Conservation (phyloP, 1,140 invertebrate genomes). For the Pseudomyrmex flavicornis region DNA sequence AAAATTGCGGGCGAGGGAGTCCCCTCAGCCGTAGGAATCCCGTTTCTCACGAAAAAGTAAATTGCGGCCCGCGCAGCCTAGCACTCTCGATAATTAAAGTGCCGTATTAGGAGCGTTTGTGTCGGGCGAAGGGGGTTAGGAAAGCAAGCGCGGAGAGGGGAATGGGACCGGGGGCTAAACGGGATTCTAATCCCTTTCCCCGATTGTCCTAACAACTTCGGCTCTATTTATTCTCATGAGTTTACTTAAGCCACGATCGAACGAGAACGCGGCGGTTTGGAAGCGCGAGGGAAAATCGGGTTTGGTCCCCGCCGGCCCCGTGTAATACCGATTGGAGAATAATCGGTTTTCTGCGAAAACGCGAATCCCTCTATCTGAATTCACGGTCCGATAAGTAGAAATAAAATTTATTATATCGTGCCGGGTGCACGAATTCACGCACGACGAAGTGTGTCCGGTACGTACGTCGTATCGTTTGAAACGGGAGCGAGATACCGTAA, state of each 20-base stretch:
- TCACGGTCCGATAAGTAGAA: slow-evolving; percentile 63
- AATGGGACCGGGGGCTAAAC: slow-evolving; percentile 54
- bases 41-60: slow-evolving; percentile 61
- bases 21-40: slow-evolving; percentile 56
- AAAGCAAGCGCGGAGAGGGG: neutral
- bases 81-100: slow-evolving; percentile 79
- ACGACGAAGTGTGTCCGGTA: neutral
- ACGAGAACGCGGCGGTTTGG: slow-evolving; percentile 56
- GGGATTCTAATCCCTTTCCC: slow-evolving; percentile 60
- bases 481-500: slow-evolving; percentile 13
- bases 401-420: slow-evolving; percentile 38
- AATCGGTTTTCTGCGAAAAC: slow-evolving; percentile 42
- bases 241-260: slow-evolving; percentile 67
- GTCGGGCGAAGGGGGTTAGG: neutral
- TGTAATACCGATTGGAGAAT: slow-evolving; percentile 58
- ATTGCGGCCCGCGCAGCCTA: slow-evolving; percentile 34
- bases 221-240: slow-evolving; percentile 72
- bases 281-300: slow-evolving; percentile 54
- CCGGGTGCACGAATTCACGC: slow-evolving; percentile 11
- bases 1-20: slow-evolving; percentile 72
- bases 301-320: slow-evolving; percentile 46
- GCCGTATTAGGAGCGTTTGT: slow-evolving; percentile 64
- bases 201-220: slow-evolving; percentile 71
- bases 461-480: slow-evolving; percentile 16
- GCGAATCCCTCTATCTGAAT: slow-evolving; percentile 29